phyloP scores from a whole-genome alignment of 2,797 vertebrate species.

The Triplophysa yarkandensis region DNA sequence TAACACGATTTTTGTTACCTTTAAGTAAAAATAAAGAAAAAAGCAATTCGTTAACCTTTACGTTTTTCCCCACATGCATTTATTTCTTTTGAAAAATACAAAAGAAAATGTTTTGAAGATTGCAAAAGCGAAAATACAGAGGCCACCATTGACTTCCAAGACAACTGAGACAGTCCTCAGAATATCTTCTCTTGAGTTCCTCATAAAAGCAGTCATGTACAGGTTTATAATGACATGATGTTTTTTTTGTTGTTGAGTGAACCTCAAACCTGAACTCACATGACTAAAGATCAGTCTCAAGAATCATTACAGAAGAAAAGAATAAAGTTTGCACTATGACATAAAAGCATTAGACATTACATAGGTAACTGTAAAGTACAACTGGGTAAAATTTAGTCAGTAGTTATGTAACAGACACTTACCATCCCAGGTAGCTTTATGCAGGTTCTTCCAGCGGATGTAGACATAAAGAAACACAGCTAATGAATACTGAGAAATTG shows the following conservation, averaged over 20 bases:
- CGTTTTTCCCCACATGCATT: no score
- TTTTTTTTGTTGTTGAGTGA: not conserved
- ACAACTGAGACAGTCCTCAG: no score
- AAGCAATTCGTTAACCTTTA: no score
- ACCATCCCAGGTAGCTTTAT: slow-evolving; percentile 91
- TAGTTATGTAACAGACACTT: slow-evolving; percentile 11
- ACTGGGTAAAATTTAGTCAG: not conserved
- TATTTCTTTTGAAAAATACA: no score
- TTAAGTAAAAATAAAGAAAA: no score
- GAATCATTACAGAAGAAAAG: slow-evolving; percentile 24
- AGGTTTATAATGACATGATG: no score
- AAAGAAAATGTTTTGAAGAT: no score
- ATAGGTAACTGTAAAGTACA: not conserved
- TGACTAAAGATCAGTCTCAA: slow-evolving; percentile 6
- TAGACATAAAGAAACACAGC: slow-evolving; percentile 79
- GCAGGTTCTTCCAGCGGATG: slow-evolving; percentile 79
- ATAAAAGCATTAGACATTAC: not conserved
- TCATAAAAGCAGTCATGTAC: not conserved
- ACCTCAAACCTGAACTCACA: not conserved
- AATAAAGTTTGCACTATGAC: not conserved
- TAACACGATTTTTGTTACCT: no score
- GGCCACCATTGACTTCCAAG: no score
- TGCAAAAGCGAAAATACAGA: no score
- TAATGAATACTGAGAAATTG: slow-evolving; percentile 83
- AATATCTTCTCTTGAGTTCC: no score